Base-by-base conservation (phyloP, 1,140 invertebrate genomes). In the fruit fly (Drosophila melanogaster) region DNA sequence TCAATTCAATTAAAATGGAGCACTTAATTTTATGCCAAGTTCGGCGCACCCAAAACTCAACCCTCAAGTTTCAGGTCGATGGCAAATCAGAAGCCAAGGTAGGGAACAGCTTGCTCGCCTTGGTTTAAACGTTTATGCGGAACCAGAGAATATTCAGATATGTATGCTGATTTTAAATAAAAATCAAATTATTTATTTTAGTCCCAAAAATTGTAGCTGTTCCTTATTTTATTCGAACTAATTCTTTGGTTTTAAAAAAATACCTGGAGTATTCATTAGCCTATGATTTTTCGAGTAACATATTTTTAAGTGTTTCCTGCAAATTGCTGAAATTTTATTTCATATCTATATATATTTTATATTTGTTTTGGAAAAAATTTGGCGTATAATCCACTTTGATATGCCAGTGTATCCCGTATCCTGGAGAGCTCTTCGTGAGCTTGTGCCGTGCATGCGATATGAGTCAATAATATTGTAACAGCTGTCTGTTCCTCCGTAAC, bases 401-500 rank as follows among this genome's bases (percentile, higher is more conserved):
- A 10, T 30, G 24, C 10, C n/a, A 49, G 14, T 14, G 43, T 30
- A 47, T 40, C 15, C 24, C 24, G 17, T 44, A 11, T 62, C 72
- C 49, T 85, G 49, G 33, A 73, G 66, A 50, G 56, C 58, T 72
- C 46, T 56, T 47, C 55, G 51, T 65, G 67, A 74, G 79, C 71
- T 54, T 78, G 53, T 83, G 75, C 65, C 58, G 66, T 78, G 76
- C 84, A 83, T 89, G 71, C 83, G 66, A 89, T 87, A 87, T 89
- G 83, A 87, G 83, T 87, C 84, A 87, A 87, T 87, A 89, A 87
- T 87, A 87, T 83, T 87, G 79, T 89, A 87, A 83, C 83, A 87
- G 83, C 83, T 87, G 83, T 89, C 79, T 79, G 61, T 87, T 83
- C 65, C 40, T 44, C 55, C 51, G 59, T 37, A 58, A 8, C 57